Conservation (phyloP, 2,113 vertebrate genomes). For the Egretta garzetta region DNA sequence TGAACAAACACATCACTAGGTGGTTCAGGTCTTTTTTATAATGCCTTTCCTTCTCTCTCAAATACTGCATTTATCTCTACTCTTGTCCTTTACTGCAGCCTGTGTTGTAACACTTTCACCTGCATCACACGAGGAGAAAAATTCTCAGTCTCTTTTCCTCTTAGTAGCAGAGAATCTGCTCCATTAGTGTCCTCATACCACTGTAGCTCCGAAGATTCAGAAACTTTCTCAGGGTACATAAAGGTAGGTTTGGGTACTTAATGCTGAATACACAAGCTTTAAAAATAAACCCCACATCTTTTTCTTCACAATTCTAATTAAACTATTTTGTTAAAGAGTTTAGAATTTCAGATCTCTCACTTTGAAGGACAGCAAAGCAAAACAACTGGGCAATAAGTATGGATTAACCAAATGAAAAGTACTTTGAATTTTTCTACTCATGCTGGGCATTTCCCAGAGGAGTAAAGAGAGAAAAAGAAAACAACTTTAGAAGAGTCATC, state of each 20-base stretch:
- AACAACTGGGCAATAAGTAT: background rate
- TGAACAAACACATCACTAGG: slow-evolving; percentile 24
- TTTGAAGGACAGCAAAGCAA: background rate
- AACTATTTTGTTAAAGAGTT: background rate
- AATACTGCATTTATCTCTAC: slow-evolving; percentile 15
- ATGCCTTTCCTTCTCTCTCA: slow-evolving; percentile 8
- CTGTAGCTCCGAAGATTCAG: background rate
- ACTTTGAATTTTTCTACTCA: background rate
- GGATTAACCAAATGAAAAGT: background rate
- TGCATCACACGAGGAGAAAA: background rate
- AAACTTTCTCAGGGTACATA: background rate
- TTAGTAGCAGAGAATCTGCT: background rate
- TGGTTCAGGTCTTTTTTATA: background rate
- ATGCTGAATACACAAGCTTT: background rate
- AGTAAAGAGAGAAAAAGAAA: background rate
- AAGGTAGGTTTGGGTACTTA: background rate
- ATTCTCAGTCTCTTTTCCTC: background rate
- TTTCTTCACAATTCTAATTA: background rate
- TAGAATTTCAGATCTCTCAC: background rate
- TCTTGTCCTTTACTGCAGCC: background rate
- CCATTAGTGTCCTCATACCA: background rate
- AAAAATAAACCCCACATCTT: background rate
- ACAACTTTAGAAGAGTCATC: background rate
- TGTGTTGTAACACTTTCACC: slow-evolving; percentile 12
- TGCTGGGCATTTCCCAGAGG: background rate